Percentiles rank a stretch among this genome's conserved stretches.
Evolutionary conservation across 2,888 invertebrate genomes (phyloP).

Genomic region (Idaea dimidiata): DNA sequence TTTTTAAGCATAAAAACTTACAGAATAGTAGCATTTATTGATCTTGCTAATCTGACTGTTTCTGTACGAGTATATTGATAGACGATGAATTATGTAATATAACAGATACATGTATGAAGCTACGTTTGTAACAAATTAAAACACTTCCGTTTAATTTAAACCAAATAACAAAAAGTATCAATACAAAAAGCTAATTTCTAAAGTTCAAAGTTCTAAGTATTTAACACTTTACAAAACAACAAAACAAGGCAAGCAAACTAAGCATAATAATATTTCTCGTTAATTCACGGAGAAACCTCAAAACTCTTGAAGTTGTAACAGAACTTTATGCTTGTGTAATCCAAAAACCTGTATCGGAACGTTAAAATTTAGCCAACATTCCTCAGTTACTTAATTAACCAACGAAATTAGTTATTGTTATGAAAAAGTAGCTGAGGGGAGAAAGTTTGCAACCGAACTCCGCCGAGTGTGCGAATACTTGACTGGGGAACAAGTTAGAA

Average conservation of each 20-base stretch:
- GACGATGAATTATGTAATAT: too few species aligned
- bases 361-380: conserved; percentile 48
- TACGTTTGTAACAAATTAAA: too few species aligned
- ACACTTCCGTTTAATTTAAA: too few species aligned
- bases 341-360: conserved; percentile 43
- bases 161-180: background rate
- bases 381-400: conserved; percentile 60
- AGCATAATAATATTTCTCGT: background rate
- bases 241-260: background rate
- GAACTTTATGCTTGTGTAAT: conserved; percentile 25
- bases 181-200: background rate
- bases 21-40: too few species aligned
- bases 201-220: background rate
- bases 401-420: conserved; percentile 66
- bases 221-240: background rate
- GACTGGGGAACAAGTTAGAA: conserved; percentile 13
- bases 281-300: background rate
- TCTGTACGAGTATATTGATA: too few species aligned
- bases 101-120: too few species aligned
- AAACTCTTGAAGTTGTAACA: background rate
- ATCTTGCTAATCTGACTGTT: too few species aligned
- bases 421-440: conserved; percentile 56
- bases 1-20: too few species aligned
- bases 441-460: conserved; percentile 46
- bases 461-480: conserved; percentile 36